Evolutionary conservation across 2,113 vertebrate genomes (phyloP).

Genomic region (Colaptes auratus): DNA sequence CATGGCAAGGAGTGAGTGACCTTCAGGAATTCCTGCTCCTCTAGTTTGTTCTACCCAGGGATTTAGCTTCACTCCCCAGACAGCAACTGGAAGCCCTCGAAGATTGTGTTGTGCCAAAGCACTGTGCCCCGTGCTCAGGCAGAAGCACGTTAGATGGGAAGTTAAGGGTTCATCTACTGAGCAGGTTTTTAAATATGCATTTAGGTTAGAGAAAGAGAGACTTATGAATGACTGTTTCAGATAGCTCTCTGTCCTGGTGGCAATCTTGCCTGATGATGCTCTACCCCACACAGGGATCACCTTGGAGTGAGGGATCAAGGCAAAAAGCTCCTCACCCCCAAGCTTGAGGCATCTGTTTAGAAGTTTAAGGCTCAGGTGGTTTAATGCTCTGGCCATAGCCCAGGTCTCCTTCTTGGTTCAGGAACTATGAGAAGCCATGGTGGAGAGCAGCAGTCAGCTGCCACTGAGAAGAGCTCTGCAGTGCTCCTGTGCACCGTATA

Average conservation of each 20-base stretch:
- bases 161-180: slow-evolving; percentile 2
- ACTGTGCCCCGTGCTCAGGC: background rate
- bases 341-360: background rate
- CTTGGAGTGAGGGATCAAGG: too few relatives aligned
- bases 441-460: background rate
- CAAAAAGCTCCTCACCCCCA: background rate
- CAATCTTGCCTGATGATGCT: background rate
- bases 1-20: background rate
- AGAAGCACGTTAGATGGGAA: background rate
- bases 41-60: background rate
- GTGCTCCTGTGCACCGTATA: background rate
- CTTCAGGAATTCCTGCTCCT: background rate
- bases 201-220: slow-evolving; percentile 20
- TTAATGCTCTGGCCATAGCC: background rate
- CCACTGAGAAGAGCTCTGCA: background rate
- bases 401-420: background rate
- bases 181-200: slow-evolving; percentile 34
- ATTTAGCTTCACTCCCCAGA: background rate
- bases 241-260: background rate
- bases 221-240: background rate
- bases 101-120: accelerated
- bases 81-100: background rate
- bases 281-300: background rate
- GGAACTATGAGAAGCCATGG: background rate
- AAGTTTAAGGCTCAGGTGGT: background rate